Evolutionary conservation across 2,888 invertebrate species (phyloP).

Genomic region (Drosophila rellima): DNA sequence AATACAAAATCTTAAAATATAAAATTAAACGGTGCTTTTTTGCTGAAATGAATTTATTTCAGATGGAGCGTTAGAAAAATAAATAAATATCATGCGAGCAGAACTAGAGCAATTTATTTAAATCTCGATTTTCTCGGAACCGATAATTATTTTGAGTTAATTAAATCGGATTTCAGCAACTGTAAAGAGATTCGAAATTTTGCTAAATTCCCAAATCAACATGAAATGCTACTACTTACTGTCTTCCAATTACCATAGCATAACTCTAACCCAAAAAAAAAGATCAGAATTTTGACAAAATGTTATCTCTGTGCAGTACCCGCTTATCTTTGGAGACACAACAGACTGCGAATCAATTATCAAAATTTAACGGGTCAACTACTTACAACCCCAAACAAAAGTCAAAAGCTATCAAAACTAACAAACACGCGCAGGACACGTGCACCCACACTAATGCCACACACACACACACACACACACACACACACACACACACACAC

Average conservation of each 20-base stretch:
- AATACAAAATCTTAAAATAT: no score
- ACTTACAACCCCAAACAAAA: conserved; percentile 39
- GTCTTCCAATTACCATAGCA: neutral
- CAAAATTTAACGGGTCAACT: conserved; percentile 72
- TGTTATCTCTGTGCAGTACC: neutral
- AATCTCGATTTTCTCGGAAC: no score
- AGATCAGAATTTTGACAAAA: neutral
- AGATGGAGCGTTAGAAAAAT: no score
- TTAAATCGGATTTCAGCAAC: no score
- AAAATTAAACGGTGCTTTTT: no score
- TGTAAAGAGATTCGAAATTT: no score
- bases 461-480: conserved; percentile 11
- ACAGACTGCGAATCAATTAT: conserved; percentile 62
- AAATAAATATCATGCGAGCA: no score
- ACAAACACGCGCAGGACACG: conserved; percentile 70
- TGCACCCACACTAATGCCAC: conserved; percentile 46
- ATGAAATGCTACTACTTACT: neutral
- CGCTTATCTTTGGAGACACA: conserved; percentile 24
- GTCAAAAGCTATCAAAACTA: conserved; percentile 75
- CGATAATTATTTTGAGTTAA: no score
- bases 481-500: conserved; percentile 12
- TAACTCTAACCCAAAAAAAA: neutral
- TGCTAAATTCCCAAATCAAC: neutral
- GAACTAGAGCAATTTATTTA: no score
- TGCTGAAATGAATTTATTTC: no score